Evolutionary conservation across 2,888 invertebrate species (phyloP).

Genomic region (Crioceris asparagi): DNA sequence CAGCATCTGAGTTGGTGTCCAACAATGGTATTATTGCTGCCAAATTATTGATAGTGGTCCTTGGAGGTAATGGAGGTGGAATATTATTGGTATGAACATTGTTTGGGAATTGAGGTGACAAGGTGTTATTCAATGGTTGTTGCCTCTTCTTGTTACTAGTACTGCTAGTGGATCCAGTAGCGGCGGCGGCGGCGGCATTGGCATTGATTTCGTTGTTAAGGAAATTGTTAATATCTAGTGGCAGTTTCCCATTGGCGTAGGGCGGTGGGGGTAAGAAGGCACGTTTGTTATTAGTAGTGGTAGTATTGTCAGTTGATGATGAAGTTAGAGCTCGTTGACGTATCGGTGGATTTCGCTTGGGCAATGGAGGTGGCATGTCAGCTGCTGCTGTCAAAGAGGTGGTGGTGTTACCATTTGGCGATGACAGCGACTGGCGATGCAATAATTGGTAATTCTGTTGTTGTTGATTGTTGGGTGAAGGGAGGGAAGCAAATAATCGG

Average conservation of each 20-base stretch:
- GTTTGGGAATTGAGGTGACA: no score
- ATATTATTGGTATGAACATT: no score
- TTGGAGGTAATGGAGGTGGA: conserved; percentile 48
- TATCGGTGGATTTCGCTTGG: no score
- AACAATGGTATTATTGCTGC: conserved; percentile 29
- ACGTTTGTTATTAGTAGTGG: conserved; percentile 17
- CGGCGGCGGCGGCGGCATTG: conserved; percentile 16
- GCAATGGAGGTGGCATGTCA: conserved; percentile 43
- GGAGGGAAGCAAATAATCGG: conserved; percentile 7
- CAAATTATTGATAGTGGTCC: no score
- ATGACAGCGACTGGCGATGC: conserved; percentile 25
- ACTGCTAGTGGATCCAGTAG: neutral
- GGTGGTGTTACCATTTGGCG: conserved; percentile 8
- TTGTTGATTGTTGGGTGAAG: conserved; percentile 7
- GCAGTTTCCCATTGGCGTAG: conserved; percentile 26
- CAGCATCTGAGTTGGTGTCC: conserved; percentile 35
- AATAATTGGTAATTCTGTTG: no score
- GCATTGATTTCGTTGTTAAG: conserved; percentile 28
- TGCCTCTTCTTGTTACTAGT: conserved; percentile 5
- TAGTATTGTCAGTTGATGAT: no score
- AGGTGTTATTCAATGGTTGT: no score
- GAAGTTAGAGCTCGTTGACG: conserved; percentile 2
- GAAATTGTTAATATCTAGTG: conserved; percentile 24
- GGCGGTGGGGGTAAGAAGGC: no score
- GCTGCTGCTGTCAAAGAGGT: conserved; percentile 20